Evolutionary conservation across 2,888 invertebrate genomes (phyloP).

Genomic region (Arrhopalites spinosus): DNA sequence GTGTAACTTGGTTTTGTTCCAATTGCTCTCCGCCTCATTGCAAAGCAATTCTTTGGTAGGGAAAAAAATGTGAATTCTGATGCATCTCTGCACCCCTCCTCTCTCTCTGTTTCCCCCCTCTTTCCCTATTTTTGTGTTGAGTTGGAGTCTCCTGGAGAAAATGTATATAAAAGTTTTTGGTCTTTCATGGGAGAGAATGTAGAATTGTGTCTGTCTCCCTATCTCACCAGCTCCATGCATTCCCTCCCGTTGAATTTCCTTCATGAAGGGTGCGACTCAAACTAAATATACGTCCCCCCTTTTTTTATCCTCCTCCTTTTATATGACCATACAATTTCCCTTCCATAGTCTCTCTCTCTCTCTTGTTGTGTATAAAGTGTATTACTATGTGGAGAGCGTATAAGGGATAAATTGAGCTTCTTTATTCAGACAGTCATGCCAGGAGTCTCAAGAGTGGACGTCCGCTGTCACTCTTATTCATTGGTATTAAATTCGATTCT

Average conservation of each 20-base stretch:
- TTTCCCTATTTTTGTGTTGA: background rate
- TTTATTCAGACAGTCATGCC: constrained; percentile 15
- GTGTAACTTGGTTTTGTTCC: constrained; percentile 13
- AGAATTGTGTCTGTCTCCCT: background rate
- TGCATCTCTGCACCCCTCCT: constrained; percentile 7
- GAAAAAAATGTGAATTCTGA: constrained; percentile 7
- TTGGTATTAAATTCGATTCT: constrained; percentile 39
- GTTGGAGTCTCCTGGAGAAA: background rate
- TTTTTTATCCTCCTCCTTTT: background rate
- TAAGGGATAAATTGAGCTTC: constrained; percentile 30
- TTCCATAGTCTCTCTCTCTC: background rate
- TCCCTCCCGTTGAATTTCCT: background rate
- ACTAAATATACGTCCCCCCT: background rate
- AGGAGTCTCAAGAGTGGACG: constrained; percentile 30
- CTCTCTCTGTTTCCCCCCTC: background rate
- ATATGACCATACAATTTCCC: background rate
- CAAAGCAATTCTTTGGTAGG: constrained; percentile 8
- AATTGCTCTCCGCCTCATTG: constrained; percentile 9
- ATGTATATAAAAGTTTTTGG: background rate
- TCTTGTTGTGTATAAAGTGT: background rate
- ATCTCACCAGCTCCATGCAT: background rate
- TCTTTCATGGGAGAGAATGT: background rate
- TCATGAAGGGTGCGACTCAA: background rate
- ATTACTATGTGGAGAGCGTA: constrained; percentile 30
- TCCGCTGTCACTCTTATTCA: constrained; percentile 40